Conservation (phyloP, 2,888 invertebrate species). For the Aelia acuminata region DNA sequence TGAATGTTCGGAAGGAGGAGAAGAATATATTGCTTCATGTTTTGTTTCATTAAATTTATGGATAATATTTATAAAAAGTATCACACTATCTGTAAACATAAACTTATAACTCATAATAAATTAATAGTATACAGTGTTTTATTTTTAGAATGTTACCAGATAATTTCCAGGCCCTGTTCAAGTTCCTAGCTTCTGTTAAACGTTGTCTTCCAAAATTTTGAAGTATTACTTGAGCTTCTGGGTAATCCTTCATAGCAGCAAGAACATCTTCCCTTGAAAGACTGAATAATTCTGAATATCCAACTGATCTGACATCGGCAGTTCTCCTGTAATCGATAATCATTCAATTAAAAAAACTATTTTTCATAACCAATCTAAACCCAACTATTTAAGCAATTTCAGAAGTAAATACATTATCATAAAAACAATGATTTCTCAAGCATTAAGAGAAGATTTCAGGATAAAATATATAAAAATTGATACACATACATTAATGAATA, state of each 20-base stretch:
- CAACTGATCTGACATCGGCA: constrained; percentile 95
- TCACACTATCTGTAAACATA: too few species aligned
- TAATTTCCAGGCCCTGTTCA: constrained; percentile 66
- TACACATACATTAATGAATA: background rate
- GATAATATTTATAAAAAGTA: too few species aligned
- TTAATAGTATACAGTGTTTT: too few species aligned
- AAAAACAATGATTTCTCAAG: background rate
- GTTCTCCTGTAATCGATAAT: constrained; percentile 79
- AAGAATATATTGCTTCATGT: too few species aligned
- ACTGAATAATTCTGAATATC: constrained; percentile 95
- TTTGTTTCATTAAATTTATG: too few species aligned
- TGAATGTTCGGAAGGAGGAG: too few species aligned
- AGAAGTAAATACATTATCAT: background rate
- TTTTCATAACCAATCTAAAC: background rate
- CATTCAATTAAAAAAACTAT: background rate
- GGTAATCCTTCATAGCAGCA: constrained; percentile 96
- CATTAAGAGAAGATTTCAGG: background rate
- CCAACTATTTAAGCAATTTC: background rate
- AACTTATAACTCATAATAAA: too few species aligned
- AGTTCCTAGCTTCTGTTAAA: constrained; percentile 82
- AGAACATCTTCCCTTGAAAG: constrained; percentile 94
- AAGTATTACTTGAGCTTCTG: constrained; percentile 95
- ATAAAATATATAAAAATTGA: background rate
- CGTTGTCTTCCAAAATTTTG: constrained; percentile 89
- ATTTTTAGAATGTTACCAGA: constrained; percentile 61